phyloP scores from a whole-genome alignment of 1,140 invertebrate species.

The Drosophila lacteicornis region DNA sequence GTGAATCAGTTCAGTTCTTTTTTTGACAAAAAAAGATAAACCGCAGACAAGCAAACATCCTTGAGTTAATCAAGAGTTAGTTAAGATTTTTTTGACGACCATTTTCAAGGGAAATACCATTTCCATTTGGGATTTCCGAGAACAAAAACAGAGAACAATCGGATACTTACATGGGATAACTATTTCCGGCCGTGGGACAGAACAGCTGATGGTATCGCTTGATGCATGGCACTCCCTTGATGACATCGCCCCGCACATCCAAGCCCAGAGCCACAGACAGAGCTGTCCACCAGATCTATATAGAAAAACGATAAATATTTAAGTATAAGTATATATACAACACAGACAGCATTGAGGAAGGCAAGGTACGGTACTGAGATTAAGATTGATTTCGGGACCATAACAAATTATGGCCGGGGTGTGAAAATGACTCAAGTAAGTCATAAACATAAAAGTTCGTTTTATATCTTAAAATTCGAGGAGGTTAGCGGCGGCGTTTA shows the following conservation, averaged over 20 bases:
- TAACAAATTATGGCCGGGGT: constrained; percentile 72
- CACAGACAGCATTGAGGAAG: constrained; percentile 28
- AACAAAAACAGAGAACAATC: constrained; percentile 15
- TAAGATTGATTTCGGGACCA: constrained; percentile 49
- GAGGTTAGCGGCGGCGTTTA: constrained; percentile 5
- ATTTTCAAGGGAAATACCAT: constrained; percentile 22
- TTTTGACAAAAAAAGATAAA: constrained; percentile 22
- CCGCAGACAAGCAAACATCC: constrained; percentile 47
- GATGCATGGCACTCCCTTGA: constrained; percentile 94
- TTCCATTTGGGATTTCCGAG: constrained; percentile 31
- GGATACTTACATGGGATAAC: constrained; percentile 94
- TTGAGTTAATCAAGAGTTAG: constrained; percentile 25
- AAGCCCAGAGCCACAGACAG: constrained; percentile 93
- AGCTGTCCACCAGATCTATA: constrained; percentile 95
- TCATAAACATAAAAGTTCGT: constrained; percentile 66
- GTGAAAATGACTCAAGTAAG: constrained; percentile 76
- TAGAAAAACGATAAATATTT: constrained; percentile 44
- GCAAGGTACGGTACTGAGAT: constrained; percentile 44
- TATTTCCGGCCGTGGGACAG: constrained; percentile 95
- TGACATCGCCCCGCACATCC: constrained; percentile 93
- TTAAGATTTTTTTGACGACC: neutral
- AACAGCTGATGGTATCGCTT: constrained; percentile 95
- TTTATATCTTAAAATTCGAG: constrained; percentile 27
- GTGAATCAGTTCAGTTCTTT: constrained; percentile 34
- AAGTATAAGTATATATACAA: neutral